phyloP scores from a whole-genome alignment of 2,888 invertebrate genomes.

The Petrophora chlorosata region DNA sequence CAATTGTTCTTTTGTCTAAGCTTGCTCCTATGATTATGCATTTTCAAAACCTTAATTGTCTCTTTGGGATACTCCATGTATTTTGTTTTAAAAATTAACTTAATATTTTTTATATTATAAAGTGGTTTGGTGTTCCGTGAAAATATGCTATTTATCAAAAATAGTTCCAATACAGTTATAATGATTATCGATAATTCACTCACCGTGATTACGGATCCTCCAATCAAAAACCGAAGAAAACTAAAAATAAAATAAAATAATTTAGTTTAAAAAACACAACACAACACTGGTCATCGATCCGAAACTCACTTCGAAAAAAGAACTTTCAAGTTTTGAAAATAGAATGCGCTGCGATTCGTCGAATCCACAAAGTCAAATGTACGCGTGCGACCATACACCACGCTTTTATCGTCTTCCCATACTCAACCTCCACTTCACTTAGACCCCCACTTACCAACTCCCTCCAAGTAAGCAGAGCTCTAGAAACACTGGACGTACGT shows the following conservation, averaged over 20 bases:
- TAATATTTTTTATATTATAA: too few species aligned
- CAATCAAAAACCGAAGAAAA: conserved; percentile 43
- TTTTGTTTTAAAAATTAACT: too few species aligned
- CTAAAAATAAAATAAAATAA: conserved; percentile 34
- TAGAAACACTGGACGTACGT: conserved; percentile 3
- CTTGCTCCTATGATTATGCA: too few species aligned
- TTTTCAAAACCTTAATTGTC: too few species aligned
- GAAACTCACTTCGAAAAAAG: conserved; percentile 33
- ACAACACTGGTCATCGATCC: conserved; percentile 44
- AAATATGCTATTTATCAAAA: too few species aligned
- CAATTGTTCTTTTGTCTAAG: not conserved
- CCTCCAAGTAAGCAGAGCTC: not conserved
- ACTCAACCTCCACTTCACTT: conserved; percentile 47
- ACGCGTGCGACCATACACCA: conserved; percentile 61
- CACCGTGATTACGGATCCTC: conserved; percentile 43
- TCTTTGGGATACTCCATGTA: too few species aligned
- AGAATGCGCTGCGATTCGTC: conserved; percentile 45
- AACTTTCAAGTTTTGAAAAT: conserved; percentile 43
- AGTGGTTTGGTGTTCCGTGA: too few species aligned
- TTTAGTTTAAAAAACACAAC: conserved; percentile 35
- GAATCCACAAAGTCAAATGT: conserved; percentile 54
- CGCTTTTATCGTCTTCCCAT: conserved; percentile 63
- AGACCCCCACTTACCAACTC: conserved; percentile 36
- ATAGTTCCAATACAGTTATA: not conserved
- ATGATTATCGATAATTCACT: conserved; percentile 28